Evolutionary conservation across 1,140 invertebrate species (phyloP), one percentile per base, ranked within the genome.

Genomic region (Saxidomus purpurata): DNA sequence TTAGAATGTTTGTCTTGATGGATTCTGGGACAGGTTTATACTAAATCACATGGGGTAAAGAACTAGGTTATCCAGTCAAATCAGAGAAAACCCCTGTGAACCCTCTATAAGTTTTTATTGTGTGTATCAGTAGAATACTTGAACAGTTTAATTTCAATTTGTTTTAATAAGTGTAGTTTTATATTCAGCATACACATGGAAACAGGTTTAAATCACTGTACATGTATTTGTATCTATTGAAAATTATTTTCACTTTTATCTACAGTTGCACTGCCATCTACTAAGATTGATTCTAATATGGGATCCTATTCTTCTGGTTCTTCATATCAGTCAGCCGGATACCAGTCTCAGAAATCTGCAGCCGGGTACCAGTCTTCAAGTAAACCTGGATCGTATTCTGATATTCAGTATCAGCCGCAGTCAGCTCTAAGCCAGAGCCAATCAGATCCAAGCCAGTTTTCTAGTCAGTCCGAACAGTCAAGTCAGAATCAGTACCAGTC

Each of bases 401-500:
- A 89, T 38, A 92, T 71, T 83, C 92, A 93, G 90, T 94, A 88
- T 83, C 91, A 89, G 38, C 71, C 89, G 22, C 91, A 89, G 38
- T 77, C 89, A 28, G 71, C 80, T 19, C 89, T 90, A 11, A 91
- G 63, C 55, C 92, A 92, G 89, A 89, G 89, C 80, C 90, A 89
- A 43, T 87, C 69, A 19, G 52, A 55, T 89, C 40, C 61, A 22
- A 80, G 74, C 28, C 88, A 89, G 71, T 85, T 38, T 69, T 89
- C 87, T 76, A 83, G 79, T 82, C 85, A 76, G 76, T 74, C 55
- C 11, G 17, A 69, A 69, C 82, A 90, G 71, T 69, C 80, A 3
- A 61, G 40, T 31, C 92, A 93, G 89, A 91, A 90, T 82, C 92
- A 93, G 69, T 92, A 89, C 38, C 91, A 90, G 36, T 90, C 91